Base-by-base conservation (phyloP, 2,888 invertebrate genomes). In the Halictus quadricinctus region DNA sequence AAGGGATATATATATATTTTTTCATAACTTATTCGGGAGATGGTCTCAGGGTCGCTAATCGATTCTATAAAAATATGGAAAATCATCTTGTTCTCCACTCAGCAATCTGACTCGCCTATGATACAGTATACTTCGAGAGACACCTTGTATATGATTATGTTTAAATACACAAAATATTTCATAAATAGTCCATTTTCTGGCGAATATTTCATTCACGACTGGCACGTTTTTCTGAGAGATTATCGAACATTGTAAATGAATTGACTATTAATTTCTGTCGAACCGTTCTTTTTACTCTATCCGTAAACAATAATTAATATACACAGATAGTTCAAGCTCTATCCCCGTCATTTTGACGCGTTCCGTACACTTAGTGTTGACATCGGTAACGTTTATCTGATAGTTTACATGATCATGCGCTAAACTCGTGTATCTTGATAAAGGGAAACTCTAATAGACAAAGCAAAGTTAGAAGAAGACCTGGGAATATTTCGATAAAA, bases 11-110 rank as follows among this genome's bases (percentile, higher is more conserved):
- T 21, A 2, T 76, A 21, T 54, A 50, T 18, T 76, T 66, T 4
- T 75, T 13, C 36, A 43, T 36, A 84, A 84, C 70, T 72, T 54
- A 83, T 74, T 72, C 48, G 36, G 18, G 50, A 29, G 21, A 70
- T 82, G 74, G 18, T 69, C 12, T 12, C 46, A 64, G 77, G 50
- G 60, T 84, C 18, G 43, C 72, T 84, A 84, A 72, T 83, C 75
- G 64, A 58, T 76, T 64, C 84, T 84, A 84, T 83, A 84, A 84
- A 84, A 84, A 83, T 83, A 83, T 84, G 18, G 75, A 58, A 84
- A 79, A 84, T 84, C 46, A 72, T 83, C 83, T 79, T 72, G 64
- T 72, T 82, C 64, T 72, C 46, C n/a, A 72, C 36, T 75, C 60
- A 48, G 46, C 41, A 72, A 75, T 78, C 48, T 18, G 12, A 66